These are phyloP conservation scores for Struthidea cinerea DNA, from an alignment of 2,113 vertebrate species.

Conservation along the genomic window DNA sequence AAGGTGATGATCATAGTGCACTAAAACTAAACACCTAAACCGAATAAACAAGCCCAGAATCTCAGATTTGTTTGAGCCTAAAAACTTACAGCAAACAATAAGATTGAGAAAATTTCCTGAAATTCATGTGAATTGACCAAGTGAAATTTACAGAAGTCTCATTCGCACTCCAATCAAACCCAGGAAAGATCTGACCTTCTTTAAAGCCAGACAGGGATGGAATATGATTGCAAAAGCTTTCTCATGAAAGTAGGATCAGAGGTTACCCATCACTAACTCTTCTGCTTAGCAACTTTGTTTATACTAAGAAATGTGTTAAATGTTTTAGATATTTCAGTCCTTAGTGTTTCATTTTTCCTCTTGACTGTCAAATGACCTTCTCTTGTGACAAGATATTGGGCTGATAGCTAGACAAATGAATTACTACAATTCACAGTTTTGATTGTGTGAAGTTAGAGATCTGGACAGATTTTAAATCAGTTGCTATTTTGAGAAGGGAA, in stretches of 20 bases:
- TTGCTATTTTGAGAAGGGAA: neutral
- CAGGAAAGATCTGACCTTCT: neutral
- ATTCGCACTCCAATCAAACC: neutral
- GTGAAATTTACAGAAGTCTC: neutral
- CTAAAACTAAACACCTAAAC: neutral
- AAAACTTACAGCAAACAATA: neutral
- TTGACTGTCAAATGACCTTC: neutral
- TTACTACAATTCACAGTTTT: neutral
- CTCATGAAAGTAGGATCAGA: neutral
- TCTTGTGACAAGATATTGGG: neutral
- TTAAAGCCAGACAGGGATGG: neutral
- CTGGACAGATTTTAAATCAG: neutral
- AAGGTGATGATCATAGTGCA: neutral
- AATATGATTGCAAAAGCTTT: neutral
- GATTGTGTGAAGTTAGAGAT: neutral
- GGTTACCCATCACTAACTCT: neutral
- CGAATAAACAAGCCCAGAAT: neutral
- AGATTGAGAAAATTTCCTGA: neutral
- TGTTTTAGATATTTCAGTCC: neutral
- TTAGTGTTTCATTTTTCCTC: neutral
- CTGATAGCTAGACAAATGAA: neutral
- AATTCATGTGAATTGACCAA: neutral
- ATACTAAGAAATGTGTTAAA: neutral
- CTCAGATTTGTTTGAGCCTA: neutral
- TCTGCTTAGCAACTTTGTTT: neutral